Base-by-base conservation (phyloP, 1,140 invertebrate genomes). In the Thrips palmi region DNA sequence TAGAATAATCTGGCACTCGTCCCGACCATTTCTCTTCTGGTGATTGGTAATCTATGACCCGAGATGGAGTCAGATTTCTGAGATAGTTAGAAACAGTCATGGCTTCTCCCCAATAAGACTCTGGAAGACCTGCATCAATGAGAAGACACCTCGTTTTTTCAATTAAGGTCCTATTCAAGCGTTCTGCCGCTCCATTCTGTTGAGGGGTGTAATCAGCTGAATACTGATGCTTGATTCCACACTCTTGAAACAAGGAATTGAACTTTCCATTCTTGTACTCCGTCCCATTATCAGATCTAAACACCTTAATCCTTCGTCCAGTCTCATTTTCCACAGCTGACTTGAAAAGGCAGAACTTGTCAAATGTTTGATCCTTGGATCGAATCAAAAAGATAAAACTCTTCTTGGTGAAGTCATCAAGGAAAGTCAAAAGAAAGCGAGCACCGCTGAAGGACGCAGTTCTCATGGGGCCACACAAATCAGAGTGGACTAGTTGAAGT, bases 401-500 rank as follows among this genome's bases (percentile, higher is more conserved):
- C 8, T 18, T 55, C 43, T 48, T 42, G 23, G 45, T 49, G 31
- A 33, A 54, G 40, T 62, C 56, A 51, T 63, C 54, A 32, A 56
- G 53, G 37, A 62, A 54, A 3, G 55, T 51, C 11, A 61, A 39
- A 41, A 59, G 55, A 44, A 59, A 63, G 29, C 46, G 46, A 2
- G 43, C 45, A 19, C 51, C 52, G 25, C 55, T 52, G 12, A 49
- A 31, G 31, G 53, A 58, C 11, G 15, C 17, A 2, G 45, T 50
- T 34, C 51, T 47, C 51, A 58, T 56, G n/a, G 54, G 55, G 17
- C 58, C 58, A 47, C 54, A 58, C 5, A 59, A 31, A 47, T 62
- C 57, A 1, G 51, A 40, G 45, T 62, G 55, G 4, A 59, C 40
- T 12, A 56, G 15, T 31, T 56, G 47, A 35, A 54, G 38, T n/a